Evolutionary conservation across 2,888 invertebrate genomes (phyloP).

Genomic region (Morinoia aosen): DNA sequence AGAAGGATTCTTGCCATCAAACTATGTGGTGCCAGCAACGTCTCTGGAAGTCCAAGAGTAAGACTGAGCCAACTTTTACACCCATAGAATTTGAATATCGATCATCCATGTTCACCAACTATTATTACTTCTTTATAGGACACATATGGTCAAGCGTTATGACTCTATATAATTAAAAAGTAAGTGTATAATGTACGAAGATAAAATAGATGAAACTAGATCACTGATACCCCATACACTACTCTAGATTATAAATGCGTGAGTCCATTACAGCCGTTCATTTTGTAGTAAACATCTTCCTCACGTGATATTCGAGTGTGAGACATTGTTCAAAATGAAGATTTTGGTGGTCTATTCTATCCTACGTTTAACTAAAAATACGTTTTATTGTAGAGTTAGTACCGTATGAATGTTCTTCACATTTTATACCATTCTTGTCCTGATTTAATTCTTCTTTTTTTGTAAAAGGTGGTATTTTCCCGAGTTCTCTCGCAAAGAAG

Average conservation of each 20-base stretch:
- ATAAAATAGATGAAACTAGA: too few relatives aligned
- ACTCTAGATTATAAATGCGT: too few relatives aligned
- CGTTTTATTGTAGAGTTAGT: background rate
- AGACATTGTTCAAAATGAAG: too few relatives aligned
- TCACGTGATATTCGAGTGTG: background rate
- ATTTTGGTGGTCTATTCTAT: background rate
- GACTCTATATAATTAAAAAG: too few relatives aligned
- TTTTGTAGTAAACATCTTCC: background rate
- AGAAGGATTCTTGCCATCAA: constrained; percentile 95
- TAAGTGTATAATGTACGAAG: too few relatives aligned
- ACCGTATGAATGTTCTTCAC: background rate
- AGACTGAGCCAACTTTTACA: constrained; percentile 71
- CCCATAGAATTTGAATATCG: too few relatives aligned
- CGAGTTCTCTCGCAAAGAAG: constrained; percentile 94
- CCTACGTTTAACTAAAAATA: background rate
- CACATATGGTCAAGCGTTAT: too few relatives aligned
- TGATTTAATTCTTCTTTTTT: background rate
- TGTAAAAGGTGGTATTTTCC: constrained; percentile 94
- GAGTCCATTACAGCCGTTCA: background rate
- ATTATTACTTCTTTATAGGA: too few relatives aligned
- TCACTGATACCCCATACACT: too few relatives aligned
- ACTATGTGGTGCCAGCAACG: constrained; percentile 95
- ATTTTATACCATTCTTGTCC: background rate
- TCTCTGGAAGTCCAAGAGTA: constrained; percentile 98
- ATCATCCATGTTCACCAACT: too few relatives aligned